Evolutionary conservation across 1,140 invertebrate genomes (phyloP).

Genomic region (Bombus terrestris): DNA sequence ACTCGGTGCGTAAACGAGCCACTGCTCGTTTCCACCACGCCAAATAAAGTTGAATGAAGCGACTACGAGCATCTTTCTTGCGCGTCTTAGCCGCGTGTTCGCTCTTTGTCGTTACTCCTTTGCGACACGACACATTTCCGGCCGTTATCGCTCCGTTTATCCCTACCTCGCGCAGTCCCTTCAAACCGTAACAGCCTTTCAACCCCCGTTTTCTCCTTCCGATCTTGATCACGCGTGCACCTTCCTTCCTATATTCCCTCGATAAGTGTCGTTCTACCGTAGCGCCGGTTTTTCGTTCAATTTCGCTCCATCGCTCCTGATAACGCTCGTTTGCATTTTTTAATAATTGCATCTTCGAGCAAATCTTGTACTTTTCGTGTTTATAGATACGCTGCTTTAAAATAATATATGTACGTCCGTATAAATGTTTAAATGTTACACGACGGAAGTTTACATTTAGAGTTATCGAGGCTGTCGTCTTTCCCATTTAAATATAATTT

Average conservation of each 20-base stretch:
- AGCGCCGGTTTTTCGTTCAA: too few relatives aligned
- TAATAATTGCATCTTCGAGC: too few relatives aligned
- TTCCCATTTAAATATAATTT: too few relatives aligned
- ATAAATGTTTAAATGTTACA: too few relatives aligned
- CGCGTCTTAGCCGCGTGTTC: conserved; percentile 18
- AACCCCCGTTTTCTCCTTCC: not conserved
- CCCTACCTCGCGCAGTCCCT: not conserved
- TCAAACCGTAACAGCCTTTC: not conserved
- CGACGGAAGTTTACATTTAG: too few relatives aligned
- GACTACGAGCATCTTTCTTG: conserved; percentile 45
- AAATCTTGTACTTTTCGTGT: fast-evolving
- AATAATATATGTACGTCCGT: too few relatives aligned
- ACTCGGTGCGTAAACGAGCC: conserved; percentile 65
- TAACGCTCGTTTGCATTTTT: too few relatives aligned
- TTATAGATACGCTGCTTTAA: too few relatives aligned
- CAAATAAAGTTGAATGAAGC: conserved; percentile 61
- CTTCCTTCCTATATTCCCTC: not conserved
- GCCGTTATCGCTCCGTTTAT: conserved; percentile 46
- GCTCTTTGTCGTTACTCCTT: conserved; percentile 33
- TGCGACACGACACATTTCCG: conserved; percentile 60
- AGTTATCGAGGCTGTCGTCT: too few relatives aligned
- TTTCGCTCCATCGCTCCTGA: too few relatives aligned
- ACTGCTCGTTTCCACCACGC: conserved; percentile 42
- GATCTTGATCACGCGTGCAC: not conserved
- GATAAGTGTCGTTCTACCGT: too few relatives aligned